Conservation (phyloP, 2,888 invertebrate species). For the Campoletis raptor region DNA sequence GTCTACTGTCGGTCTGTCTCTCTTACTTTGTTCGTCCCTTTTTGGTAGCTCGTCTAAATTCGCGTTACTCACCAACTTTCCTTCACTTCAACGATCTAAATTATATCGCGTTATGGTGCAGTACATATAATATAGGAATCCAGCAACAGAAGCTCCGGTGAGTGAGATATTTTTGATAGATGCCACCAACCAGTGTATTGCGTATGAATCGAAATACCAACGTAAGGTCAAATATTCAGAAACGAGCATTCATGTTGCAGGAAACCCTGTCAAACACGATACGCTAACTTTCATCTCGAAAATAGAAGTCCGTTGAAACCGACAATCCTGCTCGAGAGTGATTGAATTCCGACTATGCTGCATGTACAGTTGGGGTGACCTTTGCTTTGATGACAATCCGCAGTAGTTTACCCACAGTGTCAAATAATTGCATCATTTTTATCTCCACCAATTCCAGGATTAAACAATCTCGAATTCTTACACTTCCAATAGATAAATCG, state of each 20-base stretch:
- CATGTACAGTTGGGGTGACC: background rate
- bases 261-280: background rate
- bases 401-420: background rate
- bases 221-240: background rate
- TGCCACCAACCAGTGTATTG: background rate
- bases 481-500: background rate
- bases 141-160: background rate
- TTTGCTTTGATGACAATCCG: background rate
- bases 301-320: background rate
- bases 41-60: conserved; percentile 45
- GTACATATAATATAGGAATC: background rate
- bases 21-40: conserved; percentile 5
- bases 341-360: background rate
- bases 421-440: background rate
- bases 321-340: background rate
- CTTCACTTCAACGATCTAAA: background rate
- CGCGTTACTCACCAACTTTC: conserved; percentile 40
- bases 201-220: background rate
- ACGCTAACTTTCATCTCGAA: background rate
- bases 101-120: background rate
- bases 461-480: background rate
- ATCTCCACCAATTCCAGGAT: background rate
- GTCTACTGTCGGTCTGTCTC: background rate
- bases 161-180: background rate
- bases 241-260: background rate